Evolutionary conservation across 30 jellyfish, hydroid and myxozoan species (phyloP).

Genomic region (Hydractinia symbiolongicarpus): DNA sequence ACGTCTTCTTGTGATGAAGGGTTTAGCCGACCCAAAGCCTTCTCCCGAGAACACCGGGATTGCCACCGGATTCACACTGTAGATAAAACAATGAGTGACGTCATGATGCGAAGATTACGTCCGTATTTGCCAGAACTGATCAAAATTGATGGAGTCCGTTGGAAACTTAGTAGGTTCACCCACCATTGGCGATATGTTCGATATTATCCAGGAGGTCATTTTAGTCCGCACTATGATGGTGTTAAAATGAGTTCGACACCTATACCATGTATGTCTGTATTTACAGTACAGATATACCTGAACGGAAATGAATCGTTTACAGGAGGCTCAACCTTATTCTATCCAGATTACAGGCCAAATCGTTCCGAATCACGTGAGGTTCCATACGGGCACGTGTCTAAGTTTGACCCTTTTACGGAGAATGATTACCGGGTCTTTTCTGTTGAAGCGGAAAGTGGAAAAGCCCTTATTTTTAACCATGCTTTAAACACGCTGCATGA

Average conservation of each 20-base stretch:
- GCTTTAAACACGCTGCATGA: slow-evolving; percentile 15
- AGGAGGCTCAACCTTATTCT: slow-evolving; percentile 11
- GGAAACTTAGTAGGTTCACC: slow-evolving; percentile 6
- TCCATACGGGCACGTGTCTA: slow-evolving; percentile 10
- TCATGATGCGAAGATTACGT: slow-evolving; percentile 14
- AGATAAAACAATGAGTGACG: slow-evolving; percentile 15
- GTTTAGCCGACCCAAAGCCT: slow-evolving; percentile 24
- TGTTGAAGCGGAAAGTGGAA: slow-evolving; percentile 13
- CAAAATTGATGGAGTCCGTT: slow-evolving; percentile 19
- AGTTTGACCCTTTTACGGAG: slow-evolving; percentile 3
- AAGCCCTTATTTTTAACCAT: slow-evolving; percentile 11
- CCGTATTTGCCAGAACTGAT: slow-evolving; percentile 20
- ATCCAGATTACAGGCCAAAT: slow-evolving; percentile 11
- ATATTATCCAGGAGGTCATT: slow-evolving; percentile 25
- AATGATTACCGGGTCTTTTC: background rate
- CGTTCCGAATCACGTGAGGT: slow-evolving; percentile 1
- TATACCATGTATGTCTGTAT: slow-evolving; percentile 16
- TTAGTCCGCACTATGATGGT: slow-evolving; percentile 24
- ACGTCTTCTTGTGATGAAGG: slow-evolving; percentile 12
- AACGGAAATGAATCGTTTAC: slow-evolving; percentile 19
- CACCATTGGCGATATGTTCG: slow-evolving; percentile 25
- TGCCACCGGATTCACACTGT: slow-evolving; percentile 23
- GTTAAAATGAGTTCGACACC: slow-evolving; percentile 15
- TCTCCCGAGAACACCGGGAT: slow-evolving; percentile 4
- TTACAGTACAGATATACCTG: slow-evolving; percentile 14